Evolutionary conservation across 1,140 invertebrate genomes (phyloP), one percentile per base, ranked within the genome.

Genomic region (Bombus huntii): DNA sequence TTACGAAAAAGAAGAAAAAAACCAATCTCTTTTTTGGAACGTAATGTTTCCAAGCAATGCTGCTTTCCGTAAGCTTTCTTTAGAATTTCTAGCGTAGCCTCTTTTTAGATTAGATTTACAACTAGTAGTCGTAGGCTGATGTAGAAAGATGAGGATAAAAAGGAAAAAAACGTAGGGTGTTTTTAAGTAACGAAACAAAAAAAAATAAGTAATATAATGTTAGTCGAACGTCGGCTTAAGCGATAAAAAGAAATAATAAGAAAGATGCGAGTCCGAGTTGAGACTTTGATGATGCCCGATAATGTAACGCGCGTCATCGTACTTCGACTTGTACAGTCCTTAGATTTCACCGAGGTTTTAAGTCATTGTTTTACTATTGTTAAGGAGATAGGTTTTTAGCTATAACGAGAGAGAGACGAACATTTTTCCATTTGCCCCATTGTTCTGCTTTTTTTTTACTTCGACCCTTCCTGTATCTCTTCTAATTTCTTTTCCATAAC

Each of bases 301-400:
- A 88, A 31, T 42, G 28, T 62, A 57, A 62, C 28, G 37, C 90
- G 89, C 91, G 91, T 93, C 91, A 91, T 92, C 90, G 91, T 93
- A 93, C 91, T 93, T 92, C 92, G 92, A 93, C 92, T 93, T 94
- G 93, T 94, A 93, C 93, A 93, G 93, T 93, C 91, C 90, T 92
- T 94, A 93, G 92, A 57, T 93, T 53, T 93, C 91, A 91, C 86
- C 91, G 93, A 93, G 92, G 92, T 93, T 91, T 94, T 93, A 94
- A 93, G 93, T 93, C 93, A 94, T 94, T 94, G 93, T 94, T 94
- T 94, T 93, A 93, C 90, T 93, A 39, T 94, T 94, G 93, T 94
- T 94, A 93, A 91, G 92, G 87, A 92, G 83, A 89, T 89, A 89
- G 88, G 66, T 79, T 92, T 93, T 89, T 93, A 93, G 89, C 72